These are phyloP conservation scores for Oostethus manadensis DNA, from an alignment of 2,113 vertebrate genomes.

Conservation along the genomic window DNA sequence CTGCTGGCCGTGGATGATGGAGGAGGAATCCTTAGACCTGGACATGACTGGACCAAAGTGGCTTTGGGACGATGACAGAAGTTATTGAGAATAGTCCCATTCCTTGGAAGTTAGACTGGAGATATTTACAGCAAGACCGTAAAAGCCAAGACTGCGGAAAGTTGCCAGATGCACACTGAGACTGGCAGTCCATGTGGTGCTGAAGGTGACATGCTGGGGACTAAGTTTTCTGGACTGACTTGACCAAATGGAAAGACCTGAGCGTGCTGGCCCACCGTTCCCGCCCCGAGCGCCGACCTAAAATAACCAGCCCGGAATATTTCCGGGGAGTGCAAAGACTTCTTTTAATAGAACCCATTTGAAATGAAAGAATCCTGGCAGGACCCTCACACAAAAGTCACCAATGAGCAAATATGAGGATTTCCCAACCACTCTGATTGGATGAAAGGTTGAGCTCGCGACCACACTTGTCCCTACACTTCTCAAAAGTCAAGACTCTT, in stretches of 20 bases:
- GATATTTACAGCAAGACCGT: background rate
- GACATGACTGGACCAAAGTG: constrained; percentile 65
- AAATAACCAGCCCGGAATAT: constrained; percentile 24
- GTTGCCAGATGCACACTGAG: background rate
- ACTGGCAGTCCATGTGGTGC: constrained; percentile 11
- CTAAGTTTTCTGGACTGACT: background rate
- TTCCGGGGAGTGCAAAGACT: constrained; percentile 3
- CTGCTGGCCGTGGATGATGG: constrained; percentile 90
- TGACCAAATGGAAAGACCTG: background rate
- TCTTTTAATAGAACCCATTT: background rate
- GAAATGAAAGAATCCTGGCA: background rate
- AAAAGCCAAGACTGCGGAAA: no score
- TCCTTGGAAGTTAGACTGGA: background rate
- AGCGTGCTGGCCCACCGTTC: constrained; percentile 1
- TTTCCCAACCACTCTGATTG: no score
- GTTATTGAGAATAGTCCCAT: background rate
- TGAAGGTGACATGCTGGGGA: no score
- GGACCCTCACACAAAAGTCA: background rate
- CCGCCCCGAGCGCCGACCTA: background rate
- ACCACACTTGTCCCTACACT: no score
- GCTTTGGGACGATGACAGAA: constrained; percentile 39
- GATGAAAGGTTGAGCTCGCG: no score
- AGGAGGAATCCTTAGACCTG: constrained; percentile 77
- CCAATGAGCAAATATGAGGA: background rate
- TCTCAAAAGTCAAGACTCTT: no score